phyloP scores from a whole-genome alignment of 1,140 invertebrate genomes.

The Ladona fulva region DNA sequence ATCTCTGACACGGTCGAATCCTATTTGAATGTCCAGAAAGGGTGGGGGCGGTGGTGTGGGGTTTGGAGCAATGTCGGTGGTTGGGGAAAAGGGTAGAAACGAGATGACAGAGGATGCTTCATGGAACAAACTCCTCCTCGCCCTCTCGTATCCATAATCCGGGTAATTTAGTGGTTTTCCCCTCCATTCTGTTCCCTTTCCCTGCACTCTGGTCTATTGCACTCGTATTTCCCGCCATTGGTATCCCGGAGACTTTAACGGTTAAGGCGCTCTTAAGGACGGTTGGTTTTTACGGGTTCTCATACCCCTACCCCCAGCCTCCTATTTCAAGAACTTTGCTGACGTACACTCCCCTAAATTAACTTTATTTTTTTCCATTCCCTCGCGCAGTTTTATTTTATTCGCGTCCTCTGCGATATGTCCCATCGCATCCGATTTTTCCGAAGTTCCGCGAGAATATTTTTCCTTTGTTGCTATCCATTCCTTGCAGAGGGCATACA shows the following conservation, averaged over 20 bases:
- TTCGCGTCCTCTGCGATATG: neutral
- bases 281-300: neutral
- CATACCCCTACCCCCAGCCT: neutral
- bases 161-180: neutral
- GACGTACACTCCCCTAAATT: neutral
- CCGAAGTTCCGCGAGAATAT: too few relatives aligned
- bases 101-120: neutral
- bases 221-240: neutral
- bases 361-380: slow-evolving; percentile 5
- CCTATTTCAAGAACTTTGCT: neutral
- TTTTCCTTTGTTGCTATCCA: neutral
- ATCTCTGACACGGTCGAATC: too few relatives aligned
- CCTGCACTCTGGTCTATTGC: neutral
- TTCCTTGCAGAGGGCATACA: neutral
- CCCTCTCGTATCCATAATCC: neutral
- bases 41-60: too few relatives aligned
- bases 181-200: neutral
- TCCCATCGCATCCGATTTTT: neutral
- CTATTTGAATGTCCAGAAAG: too few relatives aligned
- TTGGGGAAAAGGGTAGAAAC: too few relatives aligned
- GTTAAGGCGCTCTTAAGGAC: neutral
- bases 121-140: neutral
- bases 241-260: neutral
- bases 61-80: too few relatives aligned
- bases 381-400: neutral